Percentiles rank a stretch among this genome's conserved stretches.
phyloP scores from a whole-genome alignment of 2,888 invertebrate species.

The Drosophila leonis region DNA sequence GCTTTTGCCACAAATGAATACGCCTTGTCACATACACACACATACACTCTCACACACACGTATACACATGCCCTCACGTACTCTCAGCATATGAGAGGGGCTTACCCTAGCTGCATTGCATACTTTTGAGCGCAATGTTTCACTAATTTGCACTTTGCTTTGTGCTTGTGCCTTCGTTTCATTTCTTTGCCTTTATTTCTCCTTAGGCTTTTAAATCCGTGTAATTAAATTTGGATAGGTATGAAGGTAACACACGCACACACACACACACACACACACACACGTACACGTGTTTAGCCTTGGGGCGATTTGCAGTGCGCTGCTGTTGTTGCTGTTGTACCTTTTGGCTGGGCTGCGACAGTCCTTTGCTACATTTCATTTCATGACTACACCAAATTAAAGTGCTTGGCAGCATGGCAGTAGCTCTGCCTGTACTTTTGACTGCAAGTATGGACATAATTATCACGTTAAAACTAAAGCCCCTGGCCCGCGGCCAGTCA shows the following conservation, averaged over 20 bases:
- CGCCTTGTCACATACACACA: constrained; percentile 35
- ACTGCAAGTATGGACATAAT: constrained; percentile 54
- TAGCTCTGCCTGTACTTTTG: constrained; percentile 15
- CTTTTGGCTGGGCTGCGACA: constrained; percentile 7
- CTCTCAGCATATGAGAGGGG: constrained; percentile 10
- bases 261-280: constrained; percentile 4
- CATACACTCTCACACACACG: constrained; percentile 19
- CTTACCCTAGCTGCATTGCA: constrained; percentile 51
- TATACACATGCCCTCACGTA: constrained; percentile 20
- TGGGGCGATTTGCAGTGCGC: constrained; percentile 41
- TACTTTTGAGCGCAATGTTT: constrained; percentile 70
- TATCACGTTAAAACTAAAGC: constrained; percentile 56
- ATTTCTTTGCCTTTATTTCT: constrained; percentile 25
- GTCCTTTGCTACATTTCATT: constrained; percentile 36
- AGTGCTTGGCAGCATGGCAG: constrained; percentile 39
- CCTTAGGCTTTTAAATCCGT: constrained; percentile 74
- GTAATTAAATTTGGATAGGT: constrained; percentile 76
- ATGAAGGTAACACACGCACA: constrained; percentile 32
- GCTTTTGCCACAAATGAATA: constrained; percentile 71
- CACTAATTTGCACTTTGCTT: constrained; percentile 81
- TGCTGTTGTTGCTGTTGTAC: constrained; percentile 13
- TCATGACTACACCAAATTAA: constrained; percentile 78
- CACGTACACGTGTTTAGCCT: constrained; percentile 57
- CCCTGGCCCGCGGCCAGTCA: constrained; percentile 7
- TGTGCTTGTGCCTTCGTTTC: constrained; percentile 48